Conservation (phyloP, 2,797 vertebrate genomes). For the Sus cebifrons region DNA sequence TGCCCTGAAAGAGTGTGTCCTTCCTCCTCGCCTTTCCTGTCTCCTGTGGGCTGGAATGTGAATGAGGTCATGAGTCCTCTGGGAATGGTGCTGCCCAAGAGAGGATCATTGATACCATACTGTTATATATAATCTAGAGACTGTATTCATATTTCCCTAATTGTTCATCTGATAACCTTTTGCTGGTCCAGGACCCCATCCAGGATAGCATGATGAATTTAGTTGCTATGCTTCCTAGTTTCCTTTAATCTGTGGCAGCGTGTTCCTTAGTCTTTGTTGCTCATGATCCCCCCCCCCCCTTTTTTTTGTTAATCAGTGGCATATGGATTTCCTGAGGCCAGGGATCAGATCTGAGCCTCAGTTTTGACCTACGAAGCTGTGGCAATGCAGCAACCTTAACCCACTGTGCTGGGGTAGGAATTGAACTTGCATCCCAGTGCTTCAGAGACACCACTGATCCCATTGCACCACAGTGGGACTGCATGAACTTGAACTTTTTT, state of each 20-base stretch:
- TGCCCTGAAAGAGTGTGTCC: neutral
- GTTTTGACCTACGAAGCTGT: too few species aligned
- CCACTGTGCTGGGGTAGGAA: too few species aligned
- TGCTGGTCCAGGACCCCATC: neutral
- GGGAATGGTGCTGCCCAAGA: neutral
- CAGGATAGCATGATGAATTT: neutral
- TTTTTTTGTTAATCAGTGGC: too few species aligned
- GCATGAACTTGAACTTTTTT: neutral
- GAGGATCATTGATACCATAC: neutral
- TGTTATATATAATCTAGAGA: slow-evolving; percentile 8
- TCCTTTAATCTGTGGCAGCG: neutral
- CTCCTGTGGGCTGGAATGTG: slow-evolving; percentile 35
- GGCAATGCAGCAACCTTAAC: too few species aligned
- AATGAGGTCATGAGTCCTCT: slow-evolving; percentile 9
- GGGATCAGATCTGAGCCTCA: too few species aligned
- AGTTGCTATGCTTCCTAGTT: neutral
- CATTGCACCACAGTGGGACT: too few species aligned
- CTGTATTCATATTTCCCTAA: neutral
- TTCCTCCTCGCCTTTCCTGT: neutral
- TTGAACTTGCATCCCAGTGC: too few species aligned
- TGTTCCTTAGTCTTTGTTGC: neutral
- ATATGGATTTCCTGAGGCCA: too few species aligned
- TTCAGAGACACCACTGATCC: too few species aligned
- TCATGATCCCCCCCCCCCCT: neutral
- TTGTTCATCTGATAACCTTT: neutral